Conservation (phyloP, 2,888 invertebrate species). For the Apocheima hispidaria region DNA sequence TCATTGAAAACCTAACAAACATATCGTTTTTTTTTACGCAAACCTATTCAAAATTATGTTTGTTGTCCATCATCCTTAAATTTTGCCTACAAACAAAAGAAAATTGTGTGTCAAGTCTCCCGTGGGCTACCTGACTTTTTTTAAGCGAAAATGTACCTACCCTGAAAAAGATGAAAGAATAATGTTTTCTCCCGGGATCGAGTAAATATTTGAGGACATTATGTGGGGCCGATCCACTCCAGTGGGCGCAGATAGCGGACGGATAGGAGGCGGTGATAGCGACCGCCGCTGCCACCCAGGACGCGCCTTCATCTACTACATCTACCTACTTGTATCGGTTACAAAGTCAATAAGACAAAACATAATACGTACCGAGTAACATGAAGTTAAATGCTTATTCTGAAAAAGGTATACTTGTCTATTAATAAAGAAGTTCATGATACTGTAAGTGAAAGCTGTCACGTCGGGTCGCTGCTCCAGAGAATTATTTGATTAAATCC, state of each 20-base stretch:
- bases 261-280: constrained; percentile 2
- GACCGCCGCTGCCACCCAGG: background rate
- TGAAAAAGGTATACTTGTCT: no score
- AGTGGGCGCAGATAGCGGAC: constrained; percentile 4
- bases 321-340: no score
- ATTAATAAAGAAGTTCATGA: no score
- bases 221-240: constrained; percentile 25
- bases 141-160: constrained; percentile 25
- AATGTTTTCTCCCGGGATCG: constrained; percentile 40
- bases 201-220: constrained; percentile 43
- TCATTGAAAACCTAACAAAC: background rate
- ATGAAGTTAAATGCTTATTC: no score
- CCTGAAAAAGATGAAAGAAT: constrained; percentile 41
- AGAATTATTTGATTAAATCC: no score
- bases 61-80: background rate
- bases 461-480: no score
- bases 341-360: no score
- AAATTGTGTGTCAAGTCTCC: constrained; percentile 8
- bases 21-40: background rate
- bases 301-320: background rate
- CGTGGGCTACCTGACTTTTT: constrained; percentile 16
- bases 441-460: no score
- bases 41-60: constrained; percentile 1
- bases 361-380: no score
- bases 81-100: constrained; percentile 10